Conservation (phyloP, 2,888 invertebrate genomes). For the Euzetes globulus region DNA sequence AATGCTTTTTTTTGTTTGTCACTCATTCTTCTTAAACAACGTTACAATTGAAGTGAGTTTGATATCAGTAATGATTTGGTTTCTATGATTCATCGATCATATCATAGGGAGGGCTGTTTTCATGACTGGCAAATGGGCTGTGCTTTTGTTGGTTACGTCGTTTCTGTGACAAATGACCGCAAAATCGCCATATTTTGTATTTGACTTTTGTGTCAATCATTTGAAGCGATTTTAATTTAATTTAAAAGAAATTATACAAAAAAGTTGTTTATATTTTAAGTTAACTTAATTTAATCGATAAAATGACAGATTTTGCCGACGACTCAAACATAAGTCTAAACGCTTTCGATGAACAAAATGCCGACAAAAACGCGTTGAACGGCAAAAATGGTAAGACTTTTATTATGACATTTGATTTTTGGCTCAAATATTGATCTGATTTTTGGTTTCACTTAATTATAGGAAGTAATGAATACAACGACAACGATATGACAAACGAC, state of each 20-base stretch:
- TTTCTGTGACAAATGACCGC: too few relatives aligned
- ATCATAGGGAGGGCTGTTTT: not conserved
- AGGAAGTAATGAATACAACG: not conserved
- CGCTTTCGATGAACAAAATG: conserved; percentile 12
- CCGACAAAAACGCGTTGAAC: not conserved
- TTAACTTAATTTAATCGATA: not conserved
- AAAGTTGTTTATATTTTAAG: not conserved
- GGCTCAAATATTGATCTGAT: not conserved
- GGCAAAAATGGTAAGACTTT: not conserved
- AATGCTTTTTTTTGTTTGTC: not conserved
- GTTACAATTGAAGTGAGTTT: not conserved
- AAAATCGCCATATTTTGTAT: not conserved
- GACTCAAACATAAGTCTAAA: conserved; percentile 4
- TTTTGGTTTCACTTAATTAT: not conserved
- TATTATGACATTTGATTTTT: not conserved
- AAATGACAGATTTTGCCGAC: conserved; percentile 21
- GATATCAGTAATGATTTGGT: too few relatives aligned
- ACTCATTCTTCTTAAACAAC: not conserved
- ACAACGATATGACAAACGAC: conserved; percentile 3
- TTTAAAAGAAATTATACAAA: not conserved
- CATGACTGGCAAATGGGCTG: too few relatives aligned
- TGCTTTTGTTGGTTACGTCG: too few relatives aligned
- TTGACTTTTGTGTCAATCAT: too few relatives aligned
- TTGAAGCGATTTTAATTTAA: not conserved
- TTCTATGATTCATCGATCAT: too few relatives aligned